Base-by-base conservation (phyloP, 2,888 invertebrate genomes). In the Taphrorychus bicolor region DNA sequence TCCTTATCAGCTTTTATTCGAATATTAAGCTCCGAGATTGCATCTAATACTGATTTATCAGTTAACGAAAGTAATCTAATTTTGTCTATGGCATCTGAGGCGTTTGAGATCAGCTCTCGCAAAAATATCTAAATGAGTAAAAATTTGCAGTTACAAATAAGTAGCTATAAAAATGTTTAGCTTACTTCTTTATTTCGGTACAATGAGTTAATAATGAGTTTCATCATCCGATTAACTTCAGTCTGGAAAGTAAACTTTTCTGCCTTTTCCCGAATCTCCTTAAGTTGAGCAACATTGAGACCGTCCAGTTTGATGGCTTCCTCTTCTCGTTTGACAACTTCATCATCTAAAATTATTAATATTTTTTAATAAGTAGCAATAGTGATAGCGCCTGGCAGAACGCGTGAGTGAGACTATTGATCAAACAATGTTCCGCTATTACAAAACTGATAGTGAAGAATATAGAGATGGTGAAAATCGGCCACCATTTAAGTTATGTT, bases 211-310 rank as follows among this genome's bases (percentile, higher is more conserved):
- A 99, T 99, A 83, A 99, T 99, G 67, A 99, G 89, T 83, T 99
- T 99, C 99, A 99, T 99, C 97, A 99, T 98, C 66, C 98, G 92
- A 84, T 97, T 97, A 45, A 99, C 99, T 85, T 99, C 99, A 0
- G 99, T 97, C 85, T 99, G 95, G 86, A 98, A 98, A 21, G 89
- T 88, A 80, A 89, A 92, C 81, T 93, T 95, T 80, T 94, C 92
- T 0, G 97, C 91, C 79, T 91, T 92, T 52, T 95, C 95, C 69
- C 94, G 86, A 49, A 99, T 83, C 84, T 98, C 95, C 76, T 94
- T 94, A 81, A 97, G 86, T 84, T 99, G 95, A 16, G 97, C 93
- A 16, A 95, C 95, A 84, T 93, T 98, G 66, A 99, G 85, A 2
- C 94, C 95, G 85, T 99, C 99, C 60, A 98, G 84, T 79, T 95